phyloP scores from a whole-genome alignment of 2,797 vertebrate species.

The Hypotaenidia okinawae region DNA sequence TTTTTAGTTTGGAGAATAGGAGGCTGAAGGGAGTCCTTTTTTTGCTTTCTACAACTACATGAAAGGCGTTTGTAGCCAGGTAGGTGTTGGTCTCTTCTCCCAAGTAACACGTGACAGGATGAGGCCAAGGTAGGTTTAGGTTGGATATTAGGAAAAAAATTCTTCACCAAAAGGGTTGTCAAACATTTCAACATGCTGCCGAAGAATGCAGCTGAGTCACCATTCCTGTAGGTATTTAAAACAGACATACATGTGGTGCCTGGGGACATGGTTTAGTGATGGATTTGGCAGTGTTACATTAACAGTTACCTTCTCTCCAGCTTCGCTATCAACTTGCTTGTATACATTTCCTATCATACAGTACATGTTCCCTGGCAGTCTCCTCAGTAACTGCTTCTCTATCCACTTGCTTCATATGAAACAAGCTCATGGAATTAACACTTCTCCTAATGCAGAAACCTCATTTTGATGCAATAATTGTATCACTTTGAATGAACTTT shows the following conservation, averaged over 20 bases:
- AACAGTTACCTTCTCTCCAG: rapidly evolving
- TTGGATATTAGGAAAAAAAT: neutral
- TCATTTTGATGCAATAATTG: neutral
- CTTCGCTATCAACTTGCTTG: neutral
- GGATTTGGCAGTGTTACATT: neutral
- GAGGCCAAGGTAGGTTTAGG: neutral
- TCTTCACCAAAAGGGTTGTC: neutral
- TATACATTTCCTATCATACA: neutral
- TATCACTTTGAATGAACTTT: neutral
- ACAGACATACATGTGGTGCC: rapidly evolving
- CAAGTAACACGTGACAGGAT: no score
- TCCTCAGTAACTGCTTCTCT: neutral
- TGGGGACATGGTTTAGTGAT: neutral
- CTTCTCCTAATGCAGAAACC: neutral
- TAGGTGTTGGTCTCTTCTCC: neutral
- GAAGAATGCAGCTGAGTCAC: neutral
- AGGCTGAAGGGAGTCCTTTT: neutral
- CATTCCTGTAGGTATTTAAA: neutral
- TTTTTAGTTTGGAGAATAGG: neutral
- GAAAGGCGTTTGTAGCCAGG: neutral
- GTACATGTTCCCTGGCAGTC: neutral
- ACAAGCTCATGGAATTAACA: neutral
- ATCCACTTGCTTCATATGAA: neutral
- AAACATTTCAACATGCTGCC: neutral
- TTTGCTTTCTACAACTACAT: neutral